phyloP scores from a whole-genome alignment of 1,140 invertebrate species.

The Diorhabda sublineata region DNA sequence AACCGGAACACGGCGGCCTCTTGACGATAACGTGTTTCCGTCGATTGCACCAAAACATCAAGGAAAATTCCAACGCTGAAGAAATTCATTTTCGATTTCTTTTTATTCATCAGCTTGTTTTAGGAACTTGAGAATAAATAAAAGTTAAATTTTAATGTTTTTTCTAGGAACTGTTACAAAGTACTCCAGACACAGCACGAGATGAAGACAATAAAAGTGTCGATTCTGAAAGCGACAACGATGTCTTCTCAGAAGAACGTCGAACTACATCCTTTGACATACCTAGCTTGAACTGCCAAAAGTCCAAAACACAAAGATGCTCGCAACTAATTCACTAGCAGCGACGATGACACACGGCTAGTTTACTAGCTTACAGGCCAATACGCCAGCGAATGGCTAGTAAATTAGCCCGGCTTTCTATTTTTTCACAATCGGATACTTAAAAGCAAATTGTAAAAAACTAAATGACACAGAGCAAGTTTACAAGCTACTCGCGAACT shows the following conservation, averaged over 20 bases:
- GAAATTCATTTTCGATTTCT: too few species aligned
- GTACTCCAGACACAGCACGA: not conserved
- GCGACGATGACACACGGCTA: not conserved
- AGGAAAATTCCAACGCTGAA: too few species aligned
- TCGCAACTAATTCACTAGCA: not conserved
- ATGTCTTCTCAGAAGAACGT: not conserved
- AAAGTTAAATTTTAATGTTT: too few species aligned
- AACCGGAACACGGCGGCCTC: too few species aligned
- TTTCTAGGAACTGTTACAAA: not conserved
- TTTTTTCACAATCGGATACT: not conserved
- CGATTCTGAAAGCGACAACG: not conserved
- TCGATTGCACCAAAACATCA: too few species aligned
- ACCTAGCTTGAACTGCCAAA: not conserved
- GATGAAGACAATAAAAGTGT: constrained; percentile 1
- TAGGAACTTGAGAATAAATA: too few species aligned
- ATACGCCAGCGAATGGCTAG: not conserved
- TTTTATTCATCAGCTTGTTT: too few species aligned
- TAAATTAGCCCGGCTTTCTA: not conserved
- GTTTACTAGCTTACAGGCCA: not conserved
- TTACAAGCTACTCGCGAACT: too few species aligned
- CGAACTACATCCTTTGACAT: not conserved
- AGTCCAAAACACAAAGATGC: not conserved
- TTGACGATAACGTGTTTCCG: too few species aligned
- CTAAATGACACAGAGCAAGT: too few species aligned
- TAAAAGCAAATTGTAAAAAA: too few species aligned